Conservation (phyloP, 2,888 invertebrate species). For the Andrena flavipes region DNA sequence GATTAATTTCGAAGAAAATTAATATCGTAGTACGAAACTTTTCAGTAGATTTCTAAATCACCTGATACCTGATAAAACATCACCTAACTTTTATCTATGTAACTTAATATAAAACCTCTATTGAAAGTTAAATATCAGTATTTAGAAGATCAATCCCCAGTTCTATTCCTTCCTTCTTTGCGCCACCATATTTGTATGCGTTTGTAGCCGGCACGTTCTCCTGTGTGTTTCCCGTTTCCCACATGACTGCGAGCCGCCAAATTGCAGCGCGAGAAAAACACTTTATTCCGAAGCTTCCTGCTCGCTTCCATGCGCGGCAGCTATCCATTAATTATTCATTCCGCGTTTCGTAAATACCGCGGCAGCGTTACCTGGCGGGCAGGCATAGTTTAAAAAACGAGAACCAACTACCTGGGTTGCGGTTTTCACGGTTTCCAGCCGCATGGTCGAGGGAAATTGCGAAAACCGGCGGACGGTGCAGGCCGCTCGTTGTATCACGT, state of each 20-base stretch:
- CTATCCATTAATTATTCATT: conserved; percentile 71
- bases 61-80: too few relatives aligned
- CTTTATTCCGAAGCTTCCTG: conserved; percentile 36
- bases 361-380: conserved; percentile 33
- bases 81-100: too few relatives aligned
- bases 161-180: background rate
- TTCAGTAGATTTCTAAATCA: too few relatives aligned
- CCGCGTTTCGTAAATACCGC: conserved; percentile 63
- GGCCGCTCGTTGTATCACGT: conserved; percentile 9
- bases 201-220: background rate
- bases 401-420: background rate
- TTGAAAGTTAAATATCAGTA: too few relatives aligned
- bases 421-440: conserved; percentile 60
- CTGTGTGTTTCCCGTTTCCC: background rate
- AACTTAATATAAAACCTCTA: too few relatives aligned
- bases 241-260: background rate
- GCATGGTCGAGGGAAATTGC: conserved; percentile 47
- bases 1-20: too few relatives aligned
- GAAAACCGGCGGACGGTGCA: conserved; percentile 29
- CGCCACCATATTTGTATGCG: background rate
- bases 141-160: too few relatives aligned
- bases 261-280: conserved; percentile 42
- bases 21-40: too few relatives aligned
- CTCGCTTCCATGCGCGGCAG: conserved; percentile 32
- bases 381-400: conserved; percentile 59